Evolutionary conservation across 2,113 vertebrate species (phyloP), one percentile per base, ranked within the genome.

Genomic region (Lonchura striata): DNA sequence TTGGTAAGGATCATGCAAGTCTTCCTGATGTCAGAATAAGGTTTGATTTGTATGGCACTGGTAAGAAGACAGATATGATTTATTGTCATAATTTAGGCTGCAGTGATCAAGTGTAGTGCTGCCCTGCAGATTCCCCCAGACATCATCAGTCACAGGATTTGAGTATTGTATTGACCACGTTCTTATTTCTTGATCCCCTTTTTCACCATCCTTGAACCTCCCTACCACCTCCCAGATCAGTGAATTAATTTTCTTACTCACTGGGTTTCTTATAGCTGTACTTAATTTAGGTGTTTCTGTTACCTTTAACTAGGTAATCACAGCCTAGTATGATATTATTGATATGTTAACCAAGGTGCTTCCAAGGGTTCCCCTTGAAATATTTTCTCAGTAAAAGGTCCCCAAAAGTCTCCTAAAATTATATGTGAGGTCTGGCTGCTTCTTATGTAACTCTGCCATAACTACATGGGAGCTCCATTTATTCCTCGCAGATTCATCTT

Each of bases 141-240:
- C 11, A 56, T 9, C 21, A 56, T 19, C 6, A 2, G 41, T 50
- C 22, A 16, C 7, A 27, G 0, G 1, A 17, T 46, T 44, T 35
- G 7, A 7, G 1, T 54, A 20, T 10, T 52, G 3, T 13, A 19
- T 19, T 75, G 11, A 42, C 13, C 6, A 21, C 16, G 14, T 22
- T 49, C 39, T 74, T 60, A 44, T 56, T 42, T 42, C 41, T 64
- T 82, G 10, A 28, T 35, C 22, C 6, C 10, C 3, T 59, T 77
- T 81, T 69, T 41, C 24, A 49, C 15, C 60, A 23, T 65, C 15
- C 24, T 71, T 80, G 6, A 7, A 66, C 3, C 11, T 76, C 42
- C 7, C 11, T 76, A 9, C n/a, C 30, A 61, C 25, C 22, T 79
- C 15, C 4, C 30, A 52, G 46, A 46, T 42, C 54, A 41, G 6